Evolutionary conservation across 2,888 invertebrate genomes (phyloP), one percentile per base, ranked within the genome.

Genomic region (Luperina testacea): DNA sequence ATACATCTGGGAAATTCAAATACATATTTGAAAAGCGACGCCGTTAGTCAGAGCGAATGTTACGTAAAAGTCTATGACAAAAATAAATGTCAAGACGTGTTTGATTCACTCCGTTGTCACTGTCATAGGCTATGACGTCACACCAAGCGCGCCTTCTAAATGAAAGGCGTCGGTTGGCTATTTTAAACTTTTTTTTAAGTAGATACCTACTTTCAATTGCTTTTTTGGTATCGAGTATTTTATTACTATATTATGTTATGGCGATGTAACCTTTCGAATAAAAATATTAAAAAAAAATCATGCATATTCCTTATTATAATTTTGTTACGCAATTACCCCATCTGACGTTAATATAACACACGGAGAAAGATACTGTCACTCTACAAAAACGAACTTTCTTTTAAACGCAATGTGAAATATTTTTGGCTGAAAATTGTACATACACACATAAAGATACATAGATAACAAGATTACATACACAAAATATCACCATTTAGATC

Each of bases 381-480:
- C 11, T 17, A 57, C 13, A 73, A 48, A 24, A 5, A 74, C 20
- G 1, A 73, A 42, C 7, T 8, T 27, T 57, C 27, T 38, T 27
- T 57, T 24, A 51, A 20, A 75, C 5, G 17, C 5, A 2, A 11
- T 72, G 4, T 27, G 1, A 32, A 27, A 32, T 32, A 17, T 7
- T 9, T 67, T 73, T 48, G 69, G 32, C 17, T 68, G 48, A 48
- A 24, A 13, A 64, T 64, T 64, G 24, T 64, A 75, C 27, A 57
- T 64, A 75, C 27, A 57, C 15, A 38, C 5, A 32, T 20, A 48
- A 3, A 20, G 17, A 48, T 68, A 78, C 17, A 61, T 74, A 81
- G 6, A 57, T 57, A 42, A 61, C 24, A 67, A 64, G 38, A 70
- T 69, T 38, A 70, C 42, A 83, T 24, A 83, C 51, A 59, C 51